Percentiles rank a stretch among this genome's conserved stretches.
phyloP scores from a whole-genome alignment of 1,140 invertebrate genomes.

The Brachionus rubens region DNA sequence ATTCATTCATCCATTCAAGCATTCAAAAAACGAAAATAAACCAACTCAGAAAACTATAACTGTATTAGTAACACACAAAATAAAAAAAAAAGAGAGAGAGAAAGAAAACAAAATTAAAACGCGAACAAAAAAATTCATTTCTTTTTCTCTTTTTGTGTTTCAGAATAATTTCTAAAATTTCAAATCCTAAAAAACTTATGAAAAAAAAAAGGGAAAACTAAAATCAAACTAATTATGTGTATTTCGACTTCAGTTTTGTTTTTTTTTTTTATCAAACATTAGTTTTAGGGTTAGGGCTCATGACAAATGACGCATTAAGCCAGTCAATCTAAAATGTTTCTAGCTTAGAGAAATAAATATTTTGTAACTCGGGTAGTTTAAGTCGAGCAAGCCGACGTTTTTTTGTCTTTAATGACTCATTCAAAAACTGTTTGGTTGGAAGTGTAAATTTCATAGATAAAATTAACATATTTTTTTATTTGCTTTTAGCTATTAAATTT shows the following conservation, averaged over 20 bases:
- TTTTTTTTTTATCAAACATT: not conserved
- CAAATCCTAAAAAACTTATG: slow-evolving; percentile 36
- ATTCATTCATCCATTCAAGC: slow-evolving; percentile 44
- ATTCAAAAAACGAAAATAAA: slow-evolving; percentile 31
- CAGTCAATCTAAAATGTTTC: too few relatives aligned
- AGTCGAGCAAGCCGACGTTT: too few relatives aligned
- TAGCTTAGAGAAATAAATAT: too few relatives aligned
- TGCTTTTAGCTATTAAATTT: too few relatives aligned
- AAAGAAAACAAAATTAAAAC: slow-evolving; percentile 5
- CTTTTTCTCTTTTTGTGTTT: not conserved
- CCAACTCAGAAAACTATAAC: slow-evolving; percentile 9
- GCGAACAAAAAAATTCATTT: slow-evolving; percentile 27
- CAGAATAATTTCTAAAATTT: slow-evolving; percentile 40
- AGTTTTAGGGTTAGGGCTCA: not conserved
- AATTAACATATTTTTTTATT: too few relatives aligned
- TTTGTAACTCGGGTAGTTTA: too few relatives aligned
- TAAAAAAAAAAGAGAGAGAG: not conserved
- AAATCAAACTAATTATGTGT: slow-evolving; percentile 31
- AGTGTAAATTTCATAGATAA: too few relatives aligned
- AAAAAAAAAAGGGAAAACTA: slow-evolving; percentile 19
- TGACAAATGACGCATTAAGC: too few relatives aligned
- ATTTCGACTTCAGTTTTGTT: slow-evolving; percentile 29
- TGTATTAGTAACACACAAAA: slow-evolving; percentile 35
- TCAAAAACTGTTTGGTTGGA: too few relatives aligned
- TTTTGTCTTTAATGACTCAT: too few relatives aligned